Conservation (phyloP, 2,888 invertebrate genomes). For the Polymixis lichenea region DNA sequence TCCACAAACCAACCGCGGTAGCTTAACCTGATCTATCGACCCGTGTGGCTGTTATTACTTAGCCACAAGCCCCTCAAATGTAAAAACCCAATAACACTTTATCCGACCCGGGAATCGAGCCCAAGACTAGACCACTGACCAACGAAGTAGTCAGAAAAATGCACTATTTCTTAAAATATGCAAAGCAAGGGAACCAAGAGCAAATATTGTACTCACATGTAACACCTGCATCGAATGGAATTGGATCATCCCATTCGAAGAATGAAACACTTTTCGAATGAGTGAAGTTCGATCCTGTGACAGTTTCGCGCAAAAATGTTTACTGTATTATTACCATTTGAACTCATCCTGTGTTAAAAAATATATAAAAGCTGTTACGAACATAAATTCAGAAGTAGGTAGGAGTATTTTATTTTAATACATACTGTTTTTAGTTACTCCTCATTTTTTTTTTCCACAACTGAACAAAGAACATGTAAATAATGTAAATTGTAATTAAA, state of each 20-base stretch:
- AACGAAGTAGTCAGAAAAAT: too few species aligned
- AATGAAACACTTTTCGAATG: background rate
- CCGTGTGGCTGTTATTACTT: too few species aligned
- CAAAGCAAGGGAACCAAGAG: slow-evolving; percentile 4
- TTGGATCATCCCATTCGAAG: background rate
- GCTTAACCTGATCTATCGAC: too few species aligned
- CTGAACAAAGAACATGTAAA: slow-evolving; percentile 19
- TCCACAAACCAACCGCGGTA: too few species aligned
- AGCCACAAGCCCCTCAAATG: too few species aligned
- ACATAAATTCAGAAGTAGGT: background rate
- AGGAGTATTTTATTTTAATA: background rate
- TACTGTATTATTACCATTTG: background rate
- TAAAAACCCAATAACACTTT: too few species aligned
- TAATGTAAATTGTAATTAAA: slow-evolving; percentile 8
- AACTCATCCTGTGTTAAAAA: background rate
- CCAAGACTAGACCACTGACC: too few species aligned
- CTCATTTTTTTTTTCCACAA: background rate
- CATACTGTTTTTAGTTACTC: background rate
- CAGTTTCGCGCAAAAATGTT: background rate
- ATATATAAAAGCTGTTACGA: background rate
- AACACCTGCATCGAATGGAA: background rate
- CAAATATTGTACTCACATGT: background rate
- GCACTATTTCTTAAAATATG: too few species aligned
- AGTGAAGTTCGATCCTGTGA: background rate
- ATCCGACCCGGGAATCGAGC: too few species aligned